phyloP scores from a whole-genome alignment of 2,888 invertebrate species.

The Dioctria linearis region DNA sequence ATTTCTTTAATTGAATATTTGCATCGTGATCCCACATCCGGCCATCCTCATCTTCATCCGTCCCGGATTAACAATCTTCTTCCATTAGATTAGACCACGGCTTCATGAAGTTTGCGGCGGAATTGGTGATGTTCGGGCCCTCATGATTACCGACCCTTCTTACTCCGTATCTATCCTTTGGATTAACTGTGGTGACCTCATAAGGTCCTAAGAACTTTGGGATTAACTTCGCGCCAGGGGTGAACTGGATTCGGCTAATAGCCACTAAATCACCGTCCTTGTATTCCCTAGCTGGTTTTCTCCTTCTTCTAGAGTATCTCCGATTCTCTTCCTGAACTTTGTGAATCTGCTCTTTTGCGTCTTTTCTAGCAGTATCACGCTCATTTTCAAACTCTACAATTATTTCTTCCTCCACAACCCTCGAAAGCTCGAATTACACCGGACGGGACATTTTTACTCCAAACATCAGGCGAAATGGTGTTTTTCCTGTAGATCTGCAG shows the following conservation, averaged over 20 bases:
- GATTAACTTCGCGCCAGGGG: conserved; percentile 54
- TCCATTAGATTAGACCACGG: conserved; percentile 37
- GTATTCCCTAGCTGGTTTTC: neutral
- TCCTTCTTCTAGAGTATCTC: conserved; percentile 28
- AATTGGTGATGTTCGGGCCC: conserved; percentile 48
- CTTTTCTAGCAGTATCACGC: conserved; percentile 2
- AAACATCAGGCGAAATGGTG: neutral
- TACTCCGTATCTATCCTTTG: conserved; percentile 55
- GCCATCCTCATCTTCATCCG: no score
- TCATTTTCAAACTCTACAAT: neutral
- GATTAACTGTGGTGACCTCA: conserved; percentile 51
- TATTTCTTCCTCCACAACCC: conserved; percentile 31
- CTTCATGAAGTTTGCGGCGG: conserved; percentile 54
- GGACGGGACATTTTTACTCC: conserved; percentile 49
- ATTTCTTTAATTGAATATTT: neutral
- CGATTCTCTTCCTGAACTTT: conserved; percentile 26
- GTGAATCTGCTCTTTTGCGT: conserved; percentile 57
- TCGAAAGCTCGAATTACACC: neutral
- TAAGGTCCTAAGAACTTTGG: conserved; percentile 55
- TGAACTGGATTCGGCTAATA: conserved; percentile 51
- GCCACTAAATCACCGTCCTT: conserved; percentile 43
- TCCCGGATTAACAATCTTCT: no score
- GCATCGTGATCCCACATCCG: neutral
- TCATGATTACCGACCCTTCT: conserved; percentile 53
- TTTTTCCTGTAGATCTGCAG: neutral